Evolutionary conservation across 1,140 invertebrate species (phyloP), one percentile per base, ranked within the genome.

Genomic region (Saccostrea cuccullata): DNA sequence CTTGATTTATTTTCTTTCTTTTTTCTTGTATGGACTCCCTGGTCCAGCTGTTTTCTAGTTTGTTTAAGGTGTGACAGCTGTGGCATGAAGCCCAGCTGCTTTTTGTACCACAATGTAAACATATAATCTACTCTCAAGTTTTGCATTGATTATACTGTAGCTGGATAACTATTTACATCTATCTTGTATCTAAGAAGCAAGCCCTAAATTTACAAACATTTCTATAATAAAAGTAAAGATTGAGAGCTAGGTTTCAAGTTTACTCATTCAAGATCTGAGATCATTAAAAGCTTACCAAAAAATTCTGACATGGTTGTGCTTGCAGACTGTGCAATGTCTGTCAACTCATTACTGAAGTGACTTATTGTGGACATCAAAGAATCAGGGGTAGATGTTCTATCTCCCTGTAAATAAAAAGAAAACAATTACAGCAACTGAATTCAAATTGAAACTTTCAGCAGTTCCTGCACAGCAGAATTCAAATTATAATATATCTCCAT

Each of bases 301-400:
- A 94, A 84, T 85, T 94, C 94, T 55, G 94, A 92, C 26, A 94
- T 90, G 5, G 93, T 94, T 86, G 89, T 93, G 86, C 90, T 92
- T 23, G 93, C 93, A 84, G 91, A 92, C 55, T 94, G 93, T 11
- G 94, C 94, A 67, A 94, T 92, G 82, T 93, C 93, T 70, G 92
- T 94, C 12, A 95, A 86, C 55, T 94, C 94, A 86, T 92, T 93
- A 26, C 70, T 77, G 70, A 77, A 77, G 9, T 77, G 70, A 87
- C 93, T 94, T 20, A 95, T 92, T 13, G 93, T 92, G 23, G 94
- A 94, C 58, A 94, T 94, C 73, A 95, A 90, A 30, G 94, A 94
- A 3, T 92, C 91, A 2, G 92, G 89, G 30, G 92, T 93, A 3
- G 91, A 90, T 2, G 89, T 87, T 85, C 91, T 13, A 20, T 84